Percentiles rank a stretch among this genome's conserved stretches.
Conservation (phyloP, 2,113 vertebrate species). For the Campylomormyrus numenius region DNA sequence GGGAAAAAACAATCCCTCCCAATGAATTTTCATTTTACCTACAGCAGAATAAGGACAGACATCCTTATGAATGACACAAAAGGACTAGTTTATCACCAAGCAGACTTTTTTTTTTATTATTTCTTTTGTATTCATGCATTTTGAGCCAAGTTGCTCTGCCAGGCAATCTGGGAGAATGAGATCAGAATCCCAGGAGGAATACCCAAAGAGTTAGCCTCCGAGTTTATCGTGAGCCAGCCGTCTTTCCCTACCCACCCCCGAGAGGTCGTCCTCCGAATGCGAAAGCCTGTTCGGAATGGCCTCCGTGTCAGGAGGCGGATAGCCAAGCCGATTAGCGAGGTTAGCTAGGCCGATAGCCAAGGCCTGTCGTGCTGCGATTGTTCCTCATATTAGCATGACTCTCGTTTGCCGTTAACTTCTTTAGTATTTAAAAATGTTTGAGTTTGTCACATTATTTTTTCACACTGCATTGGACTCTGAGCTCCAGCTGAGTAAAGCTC, state of each 20-base stretch:
- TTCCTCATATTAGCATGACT: not conserved
- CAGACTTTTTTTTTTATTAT: not conserved
- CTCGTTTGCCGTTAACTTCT: not conserved
- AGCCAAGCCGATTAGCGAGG: slow-evolving; percentile 3
- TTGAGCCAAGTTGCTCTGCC: not conserved
- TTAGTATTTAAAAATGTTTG: not conserved
- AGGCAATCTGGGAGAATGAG: not conserved
- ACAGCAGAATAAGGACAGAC: not conserved
- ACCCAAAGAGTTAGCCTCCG: not conserved
- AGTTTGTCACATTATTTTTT: not conserved
- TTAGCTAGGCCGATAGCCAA: not conserved
- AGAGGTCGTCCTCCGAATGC: not conserved
- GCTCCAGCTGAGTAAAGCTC: not conserved
- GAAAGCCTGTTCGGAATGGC: not conserved
- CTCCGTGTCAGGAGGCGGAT: not conserved
- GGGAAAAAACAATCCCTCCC: not conserved
- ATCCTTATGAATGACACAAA: not conserved
- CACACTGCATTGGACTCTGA: not conserved
- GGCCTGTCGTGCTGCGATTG: not conserved
- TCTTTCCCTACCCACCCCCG: not conserved
- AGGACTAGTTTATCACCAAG: not conserved
- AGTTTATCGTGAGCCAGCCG: not conserved
- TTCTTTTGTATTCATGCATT: not conserved
- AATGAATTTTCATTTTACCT: not conserved
- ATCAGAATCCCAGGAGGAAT: not conserved